Evolutionary conservation across 1,140 invertebrate species (phyloP).

Genomic region (Pomacea maculata): DNA sequence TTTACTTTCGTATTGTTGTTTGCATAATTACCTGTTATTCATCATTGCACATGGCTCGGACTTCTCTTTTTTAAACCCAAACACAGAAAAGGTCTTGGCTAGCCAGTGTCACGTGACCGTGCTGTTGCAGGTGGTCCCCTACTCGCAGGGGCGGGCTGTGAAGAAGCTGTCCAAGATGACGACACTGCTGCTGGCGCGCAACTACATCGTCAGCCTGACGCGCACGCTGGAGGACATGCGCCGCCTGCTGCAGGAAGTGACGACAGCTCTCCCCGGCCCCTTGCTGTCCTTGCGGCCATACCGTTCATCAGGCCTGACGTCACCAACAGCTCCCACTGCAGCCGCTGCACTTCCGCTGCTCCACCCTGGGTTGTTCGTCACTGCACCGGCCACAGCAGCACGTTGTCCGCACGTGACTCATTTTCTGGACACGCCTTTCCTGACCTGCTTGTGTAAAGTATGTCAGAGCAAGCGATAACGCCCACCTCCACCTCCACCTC

Average conservation of each 20-base stretch:
- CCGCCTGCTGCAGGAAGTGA: constrained; percentile 36
- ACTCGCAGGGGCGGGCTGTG: constrained; percentile 73
- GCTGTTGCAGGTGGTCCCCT: constrained; percentile 53
- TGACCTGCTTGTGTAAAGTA: constrained; percentile 10
- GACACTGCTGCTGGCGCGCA: constrained; percentile 48
- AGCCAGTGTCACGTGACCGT: too few species aligned
- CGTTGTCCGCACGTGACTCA: neutral
- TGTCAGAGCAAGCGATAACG: constrained; percentile 13
- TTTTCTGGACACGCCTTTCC: constrained; percentile 10
- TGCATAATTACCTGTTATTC: neutral
- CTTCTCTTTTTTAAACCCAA: neutral
- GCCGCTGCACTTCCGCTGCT: neutral
- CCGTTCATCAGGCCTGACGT: neutral
- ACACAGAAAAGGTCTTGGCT: too few species aligned
- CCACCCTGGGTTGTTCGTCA: neutral
- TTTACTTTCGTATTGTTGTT: neutral
- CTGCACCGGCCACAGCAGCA: neutral
- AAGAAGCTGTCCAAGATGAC: constrained; percentile 59
- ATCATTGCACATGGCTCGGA: neutral
- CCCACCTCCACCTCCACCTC: neutral
- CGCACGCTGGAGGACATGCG: constrained; percentile 64
- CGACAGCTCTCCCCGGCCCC: neutral
- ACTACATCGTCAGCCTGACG: constrained; percentile 54
- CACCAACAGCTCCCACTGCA: neutral
- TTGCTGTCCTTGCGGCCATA: constrained; percentile 3